Base-by-base conservation (phyloP, 2,113 vertebrate species). In the Erinaceus europaeus region DNA sequence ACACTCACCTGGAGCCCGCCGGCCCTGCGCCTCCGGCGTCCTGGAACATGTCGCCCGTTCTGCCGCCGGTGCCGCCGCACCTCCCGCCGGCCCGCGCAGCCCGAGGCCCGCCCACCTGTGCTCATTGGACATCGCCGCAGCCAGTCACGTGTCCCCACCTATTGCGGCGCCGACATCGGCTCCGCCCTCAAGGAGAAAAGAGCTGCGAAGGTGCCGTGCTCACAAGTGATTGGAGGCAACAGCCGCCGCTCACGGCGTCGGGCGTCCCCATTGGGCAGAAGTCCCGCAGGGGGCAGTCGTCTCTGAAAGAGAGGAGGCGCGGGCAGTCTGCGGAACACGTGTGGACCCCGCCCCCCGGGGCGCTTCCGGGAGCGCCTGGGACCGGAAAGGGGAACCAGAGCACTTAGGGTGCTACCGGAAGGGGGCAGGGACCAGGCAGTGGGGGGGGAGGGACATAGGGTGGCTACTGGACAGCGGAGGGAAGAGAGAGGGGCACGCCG, bases 41-140 rank as follows among this genome's bases (percentile, higher is more conserved):
- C 87, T 97, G 98, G 81, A 98, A 99, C 97, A 98, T 98, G 96
- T 97, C 97, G 25, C 88, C 97, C 8, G 95, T 97, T 96, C 77
- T 0, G 20, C 29, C 3, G 21, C 40, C 0, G 20, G 76, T 29
- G 50, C 55, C 27, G 48, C 85, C 9, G 62, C 23, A 0, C 13
- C 88, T 92, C 92, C 92, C 92, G 92, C 89, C 27, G 42, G 44
- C 32, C 2, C 23, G 69, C 88, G 81, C 85, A 34, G 53, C 17
- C n/a, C 57, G 0, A 27, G 34, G 18, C 38, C 91, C 74, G 17
- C 81, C 76, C 53, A 0, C 57, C 29, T 0, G 1, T 0, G 0
- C 46, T 46, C 4, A 50, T 89, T 97, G 90, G 94, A 0, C 4
- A 0, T 0, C 0, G 0, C 1, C 0, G 1, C 3, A 38, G 95